Conservation (phyloP, 1,140 invertebrate genomes). For the Monomorium pharaonis region DNA sequence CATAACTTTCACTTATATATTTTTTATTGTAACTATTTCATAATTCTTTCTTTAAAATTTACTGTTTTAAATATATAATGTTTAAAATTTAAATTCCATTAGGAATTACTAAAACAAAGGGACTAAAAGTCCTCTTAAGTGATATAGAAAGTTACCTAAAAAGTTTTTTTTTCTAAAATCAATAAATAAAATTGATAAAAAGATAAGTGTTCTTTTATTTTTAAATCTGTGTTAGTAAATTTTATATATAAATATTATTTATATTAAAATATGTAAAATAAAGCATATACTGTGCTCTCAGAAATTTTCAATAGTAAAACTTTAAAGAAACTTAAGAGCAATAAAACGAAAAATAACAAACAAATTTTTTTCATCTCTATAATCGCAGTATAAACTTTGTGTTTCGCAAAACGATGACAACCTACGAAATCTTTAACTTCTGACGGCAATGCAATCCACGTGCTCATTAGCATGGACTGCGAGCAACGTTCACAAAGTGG, state of each 20-base stretch:
- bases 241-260: neutral
- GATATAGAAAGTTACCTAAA: too few species aligned
- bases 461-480: slow-evolving; percentile 54
- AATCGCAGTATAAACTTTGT: neutral
- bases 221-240: neutral
- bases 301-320: neutral
- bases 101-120: too few species aligned
- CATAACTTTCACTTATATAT: too few species aligned
- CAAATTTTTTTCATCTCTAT: too few species aligned
- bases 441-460: neutral
- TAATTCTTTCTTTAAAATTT: neutral
- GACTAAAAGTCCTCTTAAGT: too few species aligned
- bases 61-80: neutral
- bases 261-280: neutral
- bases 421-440: slow-evolving; percentile 5
- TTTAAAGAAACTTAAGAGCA: neutral
- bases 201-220: neutral
- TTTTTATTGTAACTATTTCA: too few species aligned
- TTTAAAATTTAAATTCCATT: too few species aligned
- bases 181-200: neutral
- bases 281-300: neutral
- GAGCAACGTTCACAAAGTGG: slow-evolving; percentile 69
- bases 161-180: too few species aligned
- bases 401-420: neutral
- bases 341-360: neutral